Evolutionary conservation across 2,113 vertebrate species (phyloP), one percentile per base, ranked within the genome.

Genomic region (Delphinus delphis): DNA sequence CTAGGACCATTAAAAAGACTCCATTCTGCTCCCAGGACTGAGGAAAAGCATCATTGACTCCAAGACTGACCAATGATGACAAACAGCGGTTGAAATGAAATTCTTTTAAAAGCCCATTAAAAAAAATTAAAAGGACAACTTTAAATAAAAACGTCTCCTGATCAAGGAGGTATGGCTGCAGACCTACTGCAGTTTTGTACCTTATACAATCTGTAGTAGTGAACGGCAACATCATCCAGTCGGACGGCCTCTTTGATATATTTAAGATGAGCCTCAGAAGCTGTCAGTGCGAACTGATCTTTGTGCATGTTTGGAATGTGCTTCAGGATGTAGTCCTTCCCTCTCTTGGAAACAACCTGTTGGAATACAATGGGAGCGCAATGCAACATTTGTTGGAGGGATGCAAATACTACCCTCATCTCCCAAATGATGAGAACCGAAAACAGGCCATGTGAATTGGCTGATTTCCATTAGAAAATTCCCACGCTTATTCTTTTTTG

Each of bases 241-340:
- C 99, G 99, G 5, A 99, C 99, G 0, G 99, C 99, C 98, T 99
- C 99, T 98, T 99, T 99, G 94, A 99, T 99, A 98, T 99, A 99
- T 86, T 99, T 99, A 41, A 99, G 99, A 41, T 99, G 99, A 1
- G 99, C 99, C 97, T 99, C 99, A 0, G 99, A 99, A 47, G 99
- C 99, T 0, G 99, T 99, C 97, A 99, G 99, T n/a, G 99, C 99
- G 79, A 99, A 99, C 99, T 99, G 99, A 97, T 99, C 99, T 82
- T 99, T 99, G 99, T 99, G 99, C 99, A 99, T 99, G 98, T 99
- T 99, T 0, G 99, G 99, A 89, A 99, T 99, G 70, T 99, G 99
- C 97, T 99, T 99, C 97, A 99, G 98, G 99, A 99, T 99, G 98
- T 99, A 99, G 44, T 99, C 99, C 55, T 99, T 99, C 81, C 99